Percentiles rank a stretch among this genome's conserved stretches.
Evolutionary conservation across 2,113 vertebrate genomes (phyloP).

Genomic region (Actinemys pallida): DNA sequence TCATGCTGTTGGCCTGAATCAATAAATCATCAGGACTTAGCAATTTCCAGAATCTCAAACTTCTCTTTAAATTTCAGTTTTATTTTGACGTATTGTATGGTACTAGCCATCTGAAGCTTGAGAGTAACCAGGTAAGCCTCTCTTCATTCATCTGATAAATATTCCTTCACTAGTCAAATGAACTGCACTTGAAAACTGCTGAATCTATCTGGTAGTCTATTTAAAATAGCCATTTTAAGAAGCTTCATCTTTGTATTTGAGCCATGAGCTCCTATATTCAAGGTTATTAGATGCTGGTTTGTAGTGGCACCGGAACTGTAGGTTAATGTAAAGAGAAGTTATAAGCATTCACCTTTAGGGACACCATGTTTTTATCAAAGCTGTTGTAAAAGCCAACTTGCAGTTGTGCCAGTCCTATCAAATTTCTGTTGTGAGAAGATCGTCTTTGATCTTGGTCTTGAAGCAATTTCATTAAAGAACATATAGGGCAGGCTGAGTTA

Average conservation of each 20-base stretch:
- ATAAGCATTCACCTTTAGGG: accelerated
- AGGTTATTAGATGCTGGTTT: accelerated
- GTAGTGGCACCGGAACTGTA: background rate
- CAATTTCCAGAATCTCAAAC: background rate
- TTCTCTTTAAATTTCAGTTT: background rate
- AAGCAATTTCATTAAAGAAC: accelerated
- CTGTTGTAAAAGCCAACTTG: background rate
- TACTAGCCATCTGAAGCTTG: background rate
- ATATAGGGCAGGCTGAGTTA: background rate
- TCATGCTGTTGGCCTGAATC: background rate
- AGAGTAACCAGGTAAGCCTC: background rate
- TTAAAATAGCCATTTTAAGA: background rate
- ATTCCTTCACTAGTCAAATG: accelerated
- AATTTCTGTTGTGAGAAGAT: background rate
- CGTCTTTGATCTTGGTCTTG: accelerated
- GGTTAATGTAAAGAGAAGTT: background rate
- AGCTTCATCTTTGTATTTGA: background rate
- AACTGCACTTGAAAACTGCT: accelerated
- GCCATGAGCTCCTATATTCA: accelerated
- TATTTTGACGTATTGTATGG: background rate
- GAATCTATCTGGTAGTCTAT: background rate
- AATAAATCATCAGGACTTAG: background rate
- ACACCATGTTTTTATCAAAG: accelerated
- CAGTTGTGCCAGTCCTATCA: accelerated
- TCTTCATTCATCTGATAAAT: accelerated